These are phyloP conservation scores for Tragelaphus scriptus DNA, from an alignment of 2,113 vertebrate species.

Conservation along the genomic window DNA sequence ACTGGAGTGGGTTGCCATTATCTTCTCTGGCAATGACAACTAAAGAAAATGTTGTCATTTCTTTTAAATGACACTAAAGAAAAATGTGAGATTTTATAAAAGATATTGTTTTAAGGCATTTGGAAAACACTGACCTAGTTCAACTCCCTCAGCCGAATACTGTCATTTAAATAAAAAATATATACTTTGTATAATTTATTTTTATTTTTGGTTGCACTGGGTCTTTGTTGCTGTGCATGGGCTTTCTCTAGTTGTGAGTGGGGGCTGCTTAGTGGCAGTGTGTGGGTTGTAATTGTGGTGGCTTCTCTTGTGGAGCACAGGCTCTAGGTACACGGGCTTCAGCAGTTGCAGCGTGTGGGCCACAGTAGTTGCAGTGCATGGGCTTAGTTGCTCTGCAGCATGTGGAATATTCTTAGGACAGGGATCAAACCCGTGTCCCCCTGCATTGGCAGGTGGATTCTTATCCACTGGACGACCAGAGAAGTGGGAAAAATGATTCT, in stretches of 20 bases:
- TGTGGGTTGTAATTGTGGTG: background rate
- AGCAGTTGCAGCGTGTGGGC: background rate
- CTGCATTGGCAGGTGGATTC: background rate
- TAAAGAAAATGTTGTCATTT: no score
- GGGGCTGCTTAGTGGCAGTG: background rate
- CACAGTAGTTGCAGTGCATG: rapidly evolving
- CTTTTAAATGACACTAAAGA: no score
- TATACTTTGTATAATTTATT: background rate
- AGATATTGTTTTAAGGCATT: no score
- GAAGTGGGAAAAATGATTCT: background rate
- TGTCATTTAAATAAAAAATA: background rate
- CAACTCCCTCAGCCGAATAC: no score
- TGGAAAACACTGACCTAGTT: no score
- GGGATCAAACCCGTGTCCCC: background rate
- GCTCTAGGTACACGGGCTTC: background rate
- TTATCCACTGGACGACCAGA: background rate
- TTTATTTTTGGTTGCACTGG: background rate
- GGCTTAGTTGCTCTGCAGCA: background rate
- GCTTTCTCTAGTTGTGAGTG: background rate
- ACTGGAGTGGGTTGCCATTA: no score
- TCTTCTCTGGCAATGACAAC: no score
- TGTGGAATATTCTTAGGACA: background rate
- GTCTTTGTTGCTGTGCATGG: background rate
- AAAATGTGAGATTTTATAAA: no score
- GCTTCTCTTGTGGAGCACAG: background rate